These are phyloP conservation scores for Idaea biselata DNA, from an alignment of 2,888 invertebrate genomes.

Conservation along the genomic window DNA sequence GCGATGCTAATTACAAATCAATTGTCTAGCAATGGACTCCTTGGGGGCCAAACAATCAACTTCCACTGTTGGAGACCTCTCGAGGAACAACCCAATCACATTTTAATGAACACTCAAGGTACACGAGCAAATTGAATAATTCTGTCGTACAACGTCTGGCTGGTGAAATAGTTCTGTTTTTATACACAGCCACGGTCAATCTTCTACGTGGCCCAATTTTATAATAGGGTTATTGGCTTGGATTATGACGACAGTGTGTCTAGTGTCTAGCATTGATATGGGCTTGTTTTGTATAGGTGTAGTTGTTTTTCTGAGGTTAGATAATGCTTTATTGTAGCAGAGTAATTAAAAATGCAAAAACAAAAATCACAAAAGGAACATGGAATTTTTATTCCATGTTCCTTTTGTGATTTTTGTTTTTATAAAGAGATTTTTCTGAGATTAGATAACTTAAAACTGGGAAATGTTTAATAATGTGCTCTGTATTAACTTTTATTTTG, in stretches of 20 bases:
- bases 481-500: no score
- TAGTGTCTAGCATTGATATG: conserved; percentile 16
- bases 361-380: no score
- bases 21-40: conserved; percentile 45
- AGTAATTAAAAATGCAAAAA: no score
- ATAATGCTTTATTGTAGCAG: no score
- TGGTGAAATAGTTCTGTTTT: conserved; percentile 32
- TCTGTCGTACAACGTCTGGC: conserved; percentile 46
- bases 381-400: no score
- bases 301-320: not conserved
- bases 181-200: conserved; percentile 27
- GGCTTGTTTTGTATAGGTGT: not conserved
- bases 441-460: no score
- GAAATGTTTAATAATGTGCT: no score
- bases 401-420: no score
- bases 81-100: conserved; percentile 63
- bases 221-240: conserved; percentile 29
- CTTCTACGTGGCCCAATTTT: conserved; percentile 29
- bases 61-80: conserved; percentile 41
- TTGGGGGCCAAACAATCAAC: conserved; percentile 35
- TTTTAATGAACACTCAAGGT: conserved; percentile 49
- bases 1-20: conserved; percentile 43
- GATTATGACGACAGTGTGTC: conserved; percentile 18
- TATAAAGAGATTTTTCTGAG: no score
- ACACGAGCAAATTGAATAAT: conserved; percentile 51